Conservation (phyloP, 2,888 invertebrate genomes). For the Nyleta sp. region DNA sequence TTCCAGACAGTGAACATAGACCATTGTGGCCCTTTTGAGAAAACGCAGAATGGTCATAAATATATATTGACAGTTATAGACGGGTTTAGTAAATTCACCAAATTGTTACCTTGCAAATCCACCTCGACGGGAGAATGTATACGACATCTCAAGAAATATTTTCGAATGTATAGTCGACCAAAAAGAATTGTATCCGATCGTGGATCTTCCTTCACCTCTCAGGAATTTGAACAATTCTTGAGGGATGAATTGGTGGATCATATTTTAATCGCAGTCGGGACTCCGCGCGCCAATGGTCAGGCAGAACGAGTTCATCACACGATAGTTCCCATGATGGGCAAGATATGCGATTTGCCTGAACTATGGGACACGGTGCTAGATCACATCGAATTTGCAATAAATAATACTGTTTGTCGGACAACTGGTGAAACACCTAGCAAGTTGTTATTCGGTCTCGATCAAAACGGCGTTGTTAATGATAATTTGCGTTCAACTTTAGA, state of each 20-base stretch:
- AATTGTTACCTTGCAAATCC: background rate
- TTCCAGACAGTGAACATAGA: conserved; percentile 3
- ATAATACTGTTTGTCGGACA: background rate
- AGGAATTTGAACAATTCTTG: background rate
- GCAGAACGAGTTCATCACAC: background rate
- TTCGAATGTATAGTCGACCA: background rate
- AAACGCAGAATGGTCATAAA: background rate
- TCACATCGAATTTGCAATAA: background rate
- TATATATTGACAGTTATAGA: conserved; percentile 65
- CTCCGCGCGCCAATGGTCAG: background rate
- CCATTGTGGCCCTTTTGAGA: background rate
- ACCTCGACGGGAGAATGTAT: background rate
- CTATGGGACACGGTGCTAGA: background rate
- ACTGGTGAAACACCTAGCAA: background rate
- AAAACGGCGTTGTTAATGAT: background rate
- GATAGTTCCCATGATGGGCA: conserved; percentile 8
- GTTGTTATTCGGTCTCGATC: background rate
- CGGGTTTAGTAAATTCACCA: conserved; percentile 38
- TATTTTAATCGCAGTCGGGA: background rate
- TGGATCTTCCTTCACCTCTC: background rate
- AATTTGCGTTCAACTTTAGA: background rate
- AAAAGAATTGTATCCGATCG: background rate
- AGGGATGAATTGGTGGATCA: background rate
- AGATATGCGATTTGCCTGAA: background rate
- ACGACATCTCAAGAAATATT: background rate